These are phyloP conservation scores for Sigmodon hispidus DNA, from an alignment of 2,113 vertebrate species.

Conservation along the genomic window DNA sequence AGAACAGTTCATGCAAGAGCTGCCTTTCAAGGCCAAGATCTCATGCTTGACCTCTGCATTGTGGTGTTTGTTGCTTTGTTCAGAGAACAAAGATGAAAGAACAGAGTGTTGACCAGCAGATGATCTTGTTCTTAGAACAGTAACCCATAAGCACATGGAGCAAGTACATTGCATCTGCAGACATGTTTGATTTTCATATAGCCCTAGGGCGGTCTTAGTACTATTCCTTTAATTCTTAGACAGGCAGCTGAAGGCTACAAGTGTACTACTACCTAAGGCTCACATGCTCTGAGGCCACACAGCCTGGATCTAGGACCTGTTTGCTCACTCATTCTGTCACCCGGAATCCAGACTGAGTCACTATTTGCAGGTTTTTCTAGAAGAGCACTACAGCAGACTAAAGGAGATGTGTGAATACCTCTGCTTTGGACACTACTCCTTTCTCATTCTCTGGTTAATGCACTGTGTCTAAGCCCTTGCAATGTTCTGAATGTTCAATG, in stretches of 20 bases:
- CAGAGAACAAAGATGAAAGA: background rate
- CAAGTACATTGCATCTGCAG: background rate
- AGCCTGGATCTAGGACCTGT: background rate
- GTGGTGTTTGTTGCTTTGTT: background rate
- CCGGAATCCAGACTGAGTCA: background rate
- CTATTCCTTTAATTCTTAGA: background rate
- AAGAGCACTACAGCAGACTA: background rate
- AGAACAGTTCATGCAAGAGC: background rate
- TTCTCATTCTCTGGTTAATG: background rate
- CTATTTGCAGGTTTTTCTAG: background rate
- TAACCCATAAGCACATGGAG: background rate
- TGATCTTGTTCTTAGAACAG: background rate
- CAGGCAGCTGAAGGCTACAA: background rate
- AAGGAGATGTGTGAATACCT: background rate
- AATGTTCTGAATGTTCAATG: background rate
- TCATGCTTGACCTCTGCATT: background rate
- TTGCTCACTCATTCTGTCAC: background rate
- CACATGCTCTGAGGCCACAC: background rate
- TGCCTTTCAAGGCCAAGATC: background rate
- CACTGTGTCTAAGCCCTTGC: background rate
- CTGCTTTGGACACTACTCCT: background rate
- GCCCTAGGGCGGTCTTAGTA: background rate
- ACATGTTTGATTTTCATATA: background rate
- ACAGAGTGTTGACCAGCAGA: background rate
- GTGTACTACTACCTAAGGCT: background rate